Conservation (phyloP, 1,140 invertebrate species). For the Caerostris darwini region DNA sequence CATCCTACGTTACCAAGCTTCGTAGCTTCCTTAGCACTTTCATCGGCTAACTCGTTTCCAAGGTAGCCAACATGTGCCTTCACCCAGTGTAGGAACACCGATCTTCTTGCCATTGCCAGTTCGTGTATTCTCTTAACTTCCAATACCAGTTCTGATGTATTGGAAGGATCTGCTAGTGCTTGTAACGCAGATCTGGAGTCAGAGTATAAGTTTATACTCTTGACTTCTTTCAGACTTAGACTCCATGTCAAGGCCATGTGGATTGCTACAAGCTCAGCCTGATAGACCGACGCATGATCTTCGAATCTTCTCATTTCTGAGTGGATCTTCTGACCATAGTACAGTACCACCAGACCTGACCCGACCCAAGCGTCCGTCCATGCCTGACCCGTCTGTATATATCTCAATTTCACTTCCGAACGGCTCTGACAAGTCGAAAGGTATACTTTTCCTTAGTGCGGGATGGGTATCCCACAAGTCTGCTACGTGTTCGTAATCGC, state of each 20-base stretch:
- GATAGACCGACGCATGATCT: not conserved
- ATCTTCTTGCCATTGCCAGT: not conserved
- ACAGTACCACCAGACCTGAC: not conserved
- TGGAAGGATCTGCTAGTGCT: too few relatives aligned
- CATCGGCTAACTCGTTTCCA: not conserved
- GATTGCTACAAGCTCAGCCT: not conserved
- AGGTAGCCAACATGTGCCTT: not conserved
- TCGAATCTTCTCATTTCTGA: not conserved
- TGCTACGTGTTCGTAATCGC: too few relatives aligned
- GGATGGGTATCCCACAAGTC: not conserved
- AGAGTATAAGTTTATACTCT: not conserved
- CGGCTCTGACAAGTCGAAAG: not conserved
- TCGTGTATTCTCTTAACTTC: not conserved
- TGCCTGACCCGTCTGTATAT: not conserved
- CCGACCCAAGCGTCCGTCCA: not conserved
- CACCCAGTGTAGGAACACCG: too few relatives aligned
- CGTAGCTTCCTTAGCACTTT: not conserved
- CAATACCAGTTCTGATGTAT: not conserved
- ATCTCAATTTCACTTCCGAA: not conserved
- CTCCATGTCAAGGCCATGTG: not conserved
- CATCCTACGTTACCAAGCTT: not conserved
- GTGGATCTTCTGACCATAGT: not conserved
- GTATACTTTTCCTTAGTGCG: not conserved
- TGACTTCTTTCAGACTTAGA: too few relatives aligned
- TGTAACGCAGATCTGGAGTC: not conserved